Percentiles rank a stretch among this genome's conserved stretches.
Conservation (phyloP, 2,797 vertebrate species). For the Acipenser transmontanus region DNA sequence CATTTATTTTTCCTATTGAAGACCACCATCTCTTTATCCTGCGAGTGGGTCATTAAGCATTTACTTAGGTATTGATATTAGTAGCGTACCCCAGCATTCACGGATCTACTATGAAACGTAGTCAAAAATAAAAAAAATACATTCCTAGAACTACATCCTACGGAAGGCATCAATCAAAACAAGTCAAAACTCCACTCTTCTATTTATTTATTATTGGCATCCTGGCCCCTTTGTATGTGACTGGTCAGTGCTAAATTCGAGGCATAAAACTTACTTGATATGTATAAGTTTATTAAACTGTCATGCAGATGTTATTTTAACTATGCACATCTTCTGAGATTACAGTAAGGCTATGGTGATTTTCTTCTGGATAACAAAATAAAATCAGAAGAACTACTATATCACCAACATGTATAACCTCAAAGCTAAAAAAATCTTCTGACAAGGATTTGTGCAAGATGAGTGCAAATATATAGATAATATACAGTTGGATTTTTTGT, state of each 20-base stretch:
- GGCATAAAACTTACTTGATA: conserved; percentile 22
- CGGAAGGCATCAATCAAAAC: conserved; percentile 74
- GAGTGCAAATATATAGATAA: neutral
- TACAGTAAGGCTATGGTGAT: conserved; percentile 89
- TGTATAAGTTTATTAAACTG: conserved; percentile 39
- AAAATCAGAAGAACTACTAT: conserved; percentile 36
- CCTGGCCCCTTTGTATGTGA: conserved; percentile 64
- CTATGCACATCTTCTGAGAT: conserved; percentile 38
- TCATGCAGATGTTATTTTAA: conserved; percentile 62
- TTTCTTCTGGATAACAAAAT: conserved; percentile 64
- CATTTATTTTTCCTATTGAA: conserved; percentile 24
- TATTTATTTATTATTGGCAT: conserved; percentile 54
- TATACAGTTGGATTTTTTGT: neutral
- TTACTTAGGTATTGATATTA: conserved; percentile 61
- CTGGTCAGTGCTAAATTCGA: conserved; percentile 55
- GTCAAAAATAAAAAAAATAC: conserved; percentile 66
- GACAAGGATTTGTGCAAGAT: neutral
- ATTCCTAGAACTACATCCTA: conserved; percentile 60
- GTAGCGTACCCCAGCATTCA: conserved; percentile 63
- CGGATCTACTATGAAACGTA: conserved; percentile 68
- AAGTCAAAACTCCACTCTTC: conserved; percentile 53
- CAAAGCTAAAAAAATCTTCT: conserved; percentile 15
- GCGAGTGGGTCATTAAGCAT: conserved; percentile 60
- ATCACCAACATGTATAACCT: conserved; percentile 51
- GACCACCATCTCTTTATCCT: conserved; percentile 63